A percentile compares a stretch with the other conserved stretches of the same genome.
Evolutionary conservation across 2,888 invertebrate species (phyloP).

Genomic region (Dryobotodes eremita): DNA sequence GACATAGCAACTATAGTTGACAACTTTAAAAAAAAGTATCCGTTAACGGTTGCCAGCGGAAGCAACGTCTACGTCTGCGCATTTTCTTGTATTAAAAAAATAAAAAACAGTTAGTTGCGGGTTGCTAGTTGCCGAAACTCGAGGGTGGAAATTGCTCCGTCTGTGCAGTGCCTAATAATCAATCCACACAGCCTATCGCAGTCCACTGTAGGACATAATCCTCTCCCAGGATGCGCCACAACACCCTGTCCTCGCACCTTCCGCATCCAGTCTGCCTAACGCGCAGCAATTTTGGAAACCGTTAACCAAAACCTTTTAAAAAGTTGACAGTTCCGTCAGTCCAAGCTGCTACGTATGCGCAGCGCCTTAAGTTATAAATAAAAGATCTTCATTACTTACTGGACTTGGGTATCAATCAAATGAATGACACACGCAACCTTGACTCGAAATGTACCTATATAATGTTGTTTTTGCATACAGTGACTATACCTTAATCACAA

Average conservation of each 20-base stretch:
- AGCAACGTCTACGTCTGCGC: background rate
- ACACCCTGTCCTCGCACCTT: background rate
- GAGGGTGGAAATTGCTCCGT: background rate
- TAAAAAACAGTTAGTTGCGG: background rate
- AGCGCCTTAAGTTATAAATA: slow-evolving; percentile 10
- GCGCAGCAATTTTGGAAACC: background rate
- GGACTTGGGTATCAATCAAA: slow-evolving; percentile 54
- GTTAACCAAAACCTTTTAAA: background rate
- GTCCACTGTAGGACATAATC: background rate
- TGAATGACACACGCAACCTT: slow-evolving; percentile 53
- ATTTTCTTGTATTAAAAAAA: background rate
- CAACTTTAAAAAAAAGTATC: background rate
- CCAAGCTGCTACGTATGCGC: background rate
- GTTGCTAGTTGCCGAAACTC: background rate
- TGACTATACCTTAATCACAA: slow-evolving; percentile 54
- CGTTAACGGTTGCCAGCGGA: background rate
- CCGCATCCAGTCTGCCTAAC: background rate
- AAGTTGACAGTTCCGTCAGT: background rate
- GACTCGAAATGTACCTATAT: slow-evolving; percentile 53
- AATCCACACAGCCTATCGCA: background rate
- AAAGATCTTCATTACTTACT: slow-evolving; percentile 56
- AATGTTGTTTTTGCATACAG: slow-evolving; percentile 57
- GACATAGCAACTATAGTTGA: background rate
- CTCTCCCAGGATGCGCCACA: background rate
- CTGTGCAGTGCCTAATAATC: background rate